phyloP scores from a whole-genome alignment of 2,113 vertebrate species.

The Chloebia gouldiae region DNA sequence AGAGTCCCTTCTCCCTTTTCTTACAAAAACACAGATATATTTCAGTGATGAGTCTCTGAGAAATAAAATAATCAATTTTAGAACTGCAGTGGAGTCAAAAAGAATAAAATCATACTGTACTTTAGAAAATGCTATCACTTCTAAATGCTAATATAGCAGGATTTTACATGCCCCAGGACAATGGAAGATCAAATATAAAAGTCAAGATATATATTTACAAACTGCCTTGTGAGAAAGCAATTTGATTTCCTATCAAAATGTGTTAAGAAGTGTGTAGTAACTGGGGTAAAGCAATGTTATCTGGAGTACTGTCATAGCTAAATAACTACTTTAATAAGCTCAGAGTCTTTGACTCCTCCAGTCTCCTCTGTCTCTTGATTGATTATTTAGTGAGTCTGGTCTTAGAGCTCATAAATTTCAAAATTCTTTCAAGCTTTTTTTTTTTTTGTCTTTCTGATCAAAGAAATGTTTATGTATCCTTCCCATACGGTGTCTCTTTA shows the following conservation, averaged over 20 bases:
- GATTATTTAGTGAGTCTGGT: not conserved
- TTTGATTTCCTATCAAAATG: not conserved
- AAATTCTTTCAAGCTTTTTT: not conserved
- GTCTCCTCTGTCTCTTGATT: not conserved
- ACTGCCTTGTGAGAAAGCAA: not conserved
- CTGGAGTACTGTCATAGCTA: not conserved
- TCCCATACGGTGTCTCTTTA: not conserved
- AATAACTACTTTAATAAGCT: not conserved
- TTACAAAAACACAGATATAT: not conserved
- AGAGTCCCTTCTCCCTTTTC: not conserved
- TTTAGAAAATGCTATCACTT: not conserved
- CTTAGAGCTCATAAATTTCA: conserved; percentile 2
- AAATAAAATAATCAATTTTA: not conserved
- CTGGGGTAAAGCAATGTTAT: not conserved
- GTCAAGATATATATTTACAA: not conserved
- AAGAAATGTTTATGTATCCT: conserved; percentile 28
- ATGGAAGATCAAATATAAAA: not conserved
- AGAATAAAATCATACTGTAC: not conserved
- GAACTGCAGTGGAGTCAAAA: not conserved
- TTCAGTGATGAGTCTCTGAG: not conserved
- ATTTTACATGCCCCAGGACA: not conserved
- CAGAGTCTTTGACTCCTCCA: not conserved
- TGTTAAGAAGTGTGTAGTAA: not conserved
- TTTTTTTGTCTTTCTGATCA: conserved; percentile 24
- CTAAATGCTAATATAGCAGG: not conserved